phyloP scores from a whole-genome alignment of 2,888 invertebrate genomes.

The Epicampocera succincta region DNA sequence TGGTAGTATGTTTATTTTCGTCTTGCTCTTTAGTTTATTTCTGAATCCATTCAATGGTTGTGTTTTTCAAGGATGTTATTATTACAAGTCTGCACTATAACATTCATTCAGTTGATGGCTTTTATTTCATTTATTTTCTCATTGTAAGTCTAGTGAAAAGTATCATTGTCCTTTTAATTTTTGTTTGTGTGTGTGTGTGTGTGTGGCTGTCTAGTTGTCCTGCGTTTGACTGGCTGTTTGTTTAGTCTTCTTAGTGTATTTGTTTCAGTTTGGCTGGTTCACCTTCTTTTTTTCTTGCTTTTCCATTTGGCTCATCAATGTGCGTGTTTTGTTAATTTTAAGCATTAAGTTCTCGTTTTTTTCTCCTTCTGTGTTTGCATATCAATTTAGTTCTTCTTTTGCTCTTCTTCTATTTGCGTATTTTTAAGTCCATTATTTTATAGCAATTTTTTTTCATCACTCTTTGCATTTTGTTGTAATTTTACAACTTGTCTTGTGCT shows the following conservation, averaged over 20 bases:
- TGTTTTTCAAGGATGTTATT: neutral
- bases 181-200: constrained; percentile 1
- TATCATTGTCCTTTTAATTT: constrained; percentile 36
- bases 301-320: constrained; percentile 1
- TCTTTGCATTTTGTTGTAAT: constrained; percentile 36
- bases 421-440: constrained; percentile 23
- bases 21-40: constrained; percentile 1
- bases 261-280: neutral
- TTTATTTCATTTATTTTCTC: constrained; percentile 7
- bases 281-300: neutral
- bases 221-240: constrained; percentile 30
- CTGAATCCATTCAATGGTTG: neutral
- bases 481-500: constrained; percentile 52
- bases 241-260: constrained; percentile 33
- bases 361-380: constrained; percentile 48
- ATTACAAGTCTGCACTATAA: constrained; percentile 22
- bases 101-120: neutral
- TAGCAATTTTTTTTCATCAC: too few relatives aligned
- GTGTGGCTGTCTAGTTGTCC: constrained; percentile 18
- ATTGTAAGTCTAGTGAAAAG: constrained; percentile 29
- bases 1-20: constrained; percentile 35
- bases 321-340: constrained; percentile 51
- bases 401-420: neutral
- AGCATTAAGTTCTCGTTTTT: constrained; percentile 31
- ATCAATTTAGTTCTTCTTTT: constrained; percentile 50